These are phyloP conservation scores for Emberiza fucata DNA, from an alignment of 2,113 vertebrate genomes.

Conservation along the genomic window DNA sequence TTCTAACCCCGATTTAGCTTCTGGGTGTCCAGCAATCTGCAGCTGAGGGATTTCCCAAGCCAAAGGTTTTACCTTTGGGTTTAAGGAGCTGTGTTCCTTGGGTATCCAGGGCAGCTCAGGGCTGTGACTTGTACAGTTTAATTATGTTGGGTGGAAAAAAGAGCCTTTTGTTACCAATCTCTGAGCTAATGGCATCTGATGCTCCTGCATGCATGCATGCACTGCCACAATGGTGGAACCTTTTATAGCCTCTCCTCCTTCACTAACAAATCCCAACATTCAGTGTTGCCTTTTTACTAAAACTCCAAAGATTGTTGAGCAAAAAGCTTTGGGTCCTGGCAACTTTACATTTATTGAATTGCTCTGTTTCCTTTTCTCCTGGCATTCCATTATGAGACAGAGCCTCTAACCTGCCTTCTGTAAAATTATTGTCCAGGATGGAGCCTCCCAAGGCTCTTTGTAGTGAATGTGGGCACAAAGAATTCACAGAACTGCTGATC, in stretches of 20 bases:
- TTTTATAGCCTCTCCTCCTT: neutral
- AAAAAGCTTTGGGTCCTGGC: neutral
- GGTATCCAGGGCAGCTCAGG: neutral
- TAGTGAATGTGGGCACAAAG: neutral
- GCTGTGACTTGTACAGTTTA: neutral
- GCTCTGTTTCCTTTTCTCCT: neutral
- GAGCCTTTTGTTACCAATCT: conserved; percentile 1
- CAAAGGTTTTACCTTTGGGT: conserved; percentile 3
- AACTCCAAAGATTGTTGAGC: neutral
- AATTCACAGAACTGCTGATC: neutral
- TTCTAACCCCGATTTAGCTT: neutral
- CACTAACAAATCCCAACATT: neutral
- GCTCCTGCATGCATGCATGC: neutral
- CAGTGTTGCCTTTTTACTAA: neutral
- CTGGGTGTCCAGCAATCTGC: neutral
- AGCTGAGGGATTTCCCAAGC: neutral
- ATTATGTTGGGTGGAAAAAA: neutral
- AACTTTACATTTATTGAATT: neutral
- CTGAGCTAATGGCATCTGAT: neutral
- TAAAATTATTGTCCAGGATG: neutral
- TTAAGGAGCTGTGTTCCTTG: neutral
- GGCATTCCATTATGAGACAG: neutral
- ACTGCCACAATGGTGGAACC: neutral
- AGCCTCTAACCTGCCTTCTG: neutral
- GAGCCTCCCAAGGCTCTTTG: neutral